Percentiles rank a stretch among this genome's conserved stretches.
Evolutionary conservation across 2,113 vertebrate genomes (phyloP).

Genomic region (Zootoca vivipara): DNA sequence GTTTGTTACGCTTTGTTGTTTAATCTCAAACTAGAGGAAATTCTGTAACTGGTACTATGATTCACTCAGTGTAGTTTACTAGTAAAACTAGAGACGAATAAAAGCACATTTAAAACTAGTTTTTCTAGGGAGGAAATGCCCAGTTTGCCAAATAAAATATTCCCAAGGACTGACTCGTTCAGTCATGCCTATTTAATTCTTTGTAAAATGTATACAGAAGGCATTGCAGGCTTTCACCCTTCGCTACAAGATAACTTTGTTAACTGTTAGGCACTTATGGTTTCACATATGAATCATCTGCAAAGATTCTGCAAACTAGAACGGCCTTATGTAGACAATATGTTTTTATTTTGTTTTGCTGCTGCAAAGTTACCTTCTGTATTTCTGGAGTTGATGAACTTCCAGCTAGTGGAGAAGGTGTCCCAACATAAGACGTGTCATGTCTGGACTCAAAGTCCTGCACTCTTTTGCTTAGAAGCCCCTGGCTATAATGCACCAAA

Average conservation of each 20-base stretch:
- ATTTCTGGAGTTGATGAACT: constrained; percentile 27
- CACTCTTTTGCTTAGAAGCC: not conserved
- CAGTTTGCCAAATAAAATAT: constrained; percentile 19
- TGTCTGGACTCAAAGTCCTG: not conserved
- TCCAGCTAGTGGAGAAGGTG: constrained; percentile 7
- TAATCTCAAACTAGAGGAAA: not conserved
- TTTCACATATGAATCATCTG: not conserved
- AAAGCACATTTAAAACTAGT: not conserved
- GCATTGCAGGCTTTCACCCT: not conserved
- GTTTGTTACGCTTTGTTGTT: not conserved
- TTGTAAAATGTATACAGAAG: not conserved
- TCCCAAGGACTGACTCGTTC: not conserved
- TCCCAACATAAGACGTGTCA: not conserved
- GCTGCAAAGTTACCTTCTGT: constrained; percentile 14
- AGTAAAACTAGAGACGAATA: not conserved
- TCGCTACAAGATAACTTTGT: not conserved
- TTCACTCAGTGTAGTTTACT: not conserved
- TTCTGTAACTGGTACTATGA: not conserved
- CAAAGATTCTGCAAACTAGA: constrained; percentile 19
- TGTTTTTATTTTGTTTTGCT: constrained; percentile 39
- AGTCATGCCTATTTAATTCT: not conserved
- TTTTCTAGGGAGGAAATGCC: constrained; percentile 12
- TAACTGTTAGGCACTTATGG: constrained; percentile 5
- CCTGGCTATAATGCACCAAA: not conserved
- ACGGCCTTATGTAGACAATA: constrained; percentile 8